Conservation (phyloP, 2,113 vertebrate species). For the Panthera tigris region DNA sequence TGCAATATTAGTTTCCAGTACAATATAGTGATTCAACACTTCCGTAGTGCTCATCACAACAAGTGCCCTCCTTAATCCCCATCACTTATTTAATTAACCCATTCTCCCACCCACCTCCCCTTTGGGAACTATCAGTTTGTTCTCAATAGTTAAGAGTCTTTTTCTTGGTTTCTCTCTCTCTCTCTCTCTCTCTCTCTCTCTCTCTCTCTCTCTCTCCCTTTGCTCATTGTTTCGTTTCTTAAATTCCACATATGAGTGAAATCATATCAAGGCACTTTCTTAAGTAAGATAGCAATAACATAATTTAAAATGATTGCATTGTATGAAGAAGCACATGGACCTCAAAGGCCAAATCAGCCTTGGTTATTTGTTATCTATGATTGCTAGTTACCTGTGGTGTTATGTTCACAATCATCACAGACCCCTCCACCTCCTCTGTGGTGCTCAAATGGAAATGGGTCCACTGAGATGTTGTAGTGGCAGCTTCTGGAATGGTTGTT, state of each 20-base stretch:
- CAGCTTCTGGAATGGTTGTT: slow-evolving; percentile 90
- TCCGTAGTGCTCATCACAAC: background rate
- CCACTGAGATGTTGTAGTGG: slow-evolving; percentile 87
- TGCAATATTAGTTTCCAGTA: background rate
- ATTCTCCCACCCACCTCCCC: background rate
- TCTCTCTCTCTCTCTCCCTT: background rate
- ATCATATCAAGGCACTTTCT: background rate
- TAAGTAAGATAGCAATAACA: background rate
- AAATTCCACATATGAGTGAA: background rate
- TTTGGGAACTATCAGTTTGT: background rate
- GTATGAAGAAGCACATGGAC: background rate
- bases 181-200: background rate
- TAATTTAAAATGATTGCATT: background rate
- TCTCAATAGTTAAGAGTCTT: background rate
- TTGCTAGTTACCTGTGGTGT: slow-evolving; percentile 88
- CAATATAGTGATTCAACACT: background rate
- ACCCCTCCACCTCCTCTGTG: slow-evolving; percentile 90
- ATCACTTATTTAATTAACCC: background rate
- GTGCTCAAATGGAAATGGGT: slow-evolving; percentile 90
- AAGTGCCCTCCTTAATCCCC: background rate
- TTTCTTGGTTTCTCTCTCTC: background rate
- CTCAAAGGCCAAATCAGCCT: background rate
- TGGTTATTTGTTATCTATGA: background rate
- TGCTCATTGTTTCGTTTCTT: background rate
- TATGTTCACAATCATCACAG: slow-evolving; percentile 92